A percentile compares a stretch with the other conserved stretches of the same genome.
Conservation (phyloP, 1,140 invertebrate genomes). For the Heterodera schachtii region DNA sequence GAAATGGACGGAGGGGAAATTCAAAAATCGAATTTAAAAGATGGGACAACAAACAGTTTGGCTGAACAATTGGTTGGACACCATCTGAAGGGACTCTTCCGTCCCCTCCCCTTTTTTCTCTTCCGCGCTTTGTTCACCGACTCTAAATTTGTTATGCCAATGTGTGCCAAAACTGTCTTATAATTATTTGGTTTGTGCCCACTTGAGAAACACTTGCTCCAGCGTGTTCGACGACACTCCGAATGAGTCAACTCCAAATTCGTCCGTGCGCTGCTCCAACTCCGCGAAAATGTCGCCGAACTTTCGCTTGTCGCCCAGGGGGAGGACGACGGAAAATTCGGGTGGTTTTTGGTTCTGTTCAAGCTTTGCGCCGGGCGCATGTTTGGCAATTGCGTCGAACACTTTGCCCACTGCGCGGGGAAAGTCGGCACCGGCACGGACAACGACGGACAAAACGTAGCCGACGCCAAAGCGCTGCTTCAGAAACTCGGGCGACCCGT, state of each 20-base stretch:
- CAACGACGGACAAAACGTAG: constrained; percentile 51
- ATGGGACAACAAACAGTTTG: neutral
- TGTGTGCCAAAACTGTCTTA: neutral
- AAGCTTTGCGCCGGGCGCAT: constrained; percentile 33
- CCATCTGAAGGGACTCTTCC: neutral
- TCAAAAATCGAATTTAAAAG: constrained; percentile 8
- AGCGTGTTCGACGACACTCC: constrained; percentile 54
- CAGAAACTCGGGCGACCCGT: constrained; percentile 73
- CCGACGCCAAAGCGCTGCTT: constrained; percentile 67
- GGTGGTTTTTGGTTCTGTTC: constrained; percentile 32
- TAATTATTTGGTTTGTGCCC: neutral
- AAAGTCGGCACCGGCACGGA: neutral
- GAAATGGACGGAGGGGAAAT: neutral
- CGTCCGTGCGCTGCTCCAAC: constrained; percentile 36
- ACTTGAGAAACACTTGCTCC: constrained; percentile 53
- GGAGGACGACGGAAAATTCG: constrained; percentile 48
- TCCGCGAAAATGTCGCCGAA: constrained; percentile 55
- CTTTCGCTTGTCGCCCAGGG: constrained; percentile 44
- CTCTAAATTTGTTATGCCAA: neutral
- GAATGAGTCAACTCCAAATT: constrained; percentile 45
- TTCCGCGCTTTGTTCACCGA: neutral
- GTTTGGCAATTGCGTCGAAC: constrained; percentile 36
- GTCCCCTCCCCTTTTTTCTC: neutral
- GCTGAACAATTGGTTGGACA: neutral
- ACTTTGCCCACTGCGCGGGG: constrained; percentile 11